Base-by-base conservation (phyloP, 2,113 vertebrate species). In the Ailuropoda melanoleuca region DNA sequence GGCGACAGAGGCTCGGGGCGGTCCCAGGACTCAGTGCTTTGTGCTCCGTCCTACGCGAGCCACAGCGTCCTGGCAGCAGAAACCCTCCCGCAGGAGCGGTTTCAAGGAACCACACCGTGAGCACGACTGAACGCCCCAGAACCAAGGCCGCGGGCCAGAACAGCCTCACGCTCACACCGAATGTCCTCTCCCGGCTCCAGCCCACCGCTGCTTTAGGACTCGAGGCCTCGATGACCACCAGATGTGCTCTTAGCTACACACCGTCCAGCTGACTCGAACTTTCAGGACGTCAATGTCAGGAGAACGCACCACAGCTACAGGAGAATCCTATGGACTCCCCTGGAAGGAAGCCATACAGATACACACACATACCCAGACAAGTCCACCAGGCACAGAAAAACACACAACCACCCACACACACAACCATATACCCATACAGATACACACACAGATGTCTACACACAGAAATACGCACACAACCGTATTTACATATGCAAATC, bases 1-100 rank as follows among this genome's bases (percentile, higher is more conserved):
- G n/a, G 3, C 4, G 0, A 7, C 1, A 17, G 4, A 17, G 13
- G 39, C 4, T 12, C 0, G 18, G 9, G 31, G 34, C 23, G 2
- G n/a, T 3, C 34, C 8, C 1, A 1, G 82, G n/a, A 3, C 43
- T 26, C 13, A 26, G 17, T 1, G 48, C 46, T 60, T 3, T 13
- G 48, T 31, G 56, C 3, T 56, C 50, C 58, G 50, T 46, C 43
- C 43, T 18, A 50, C 3, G 8, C 0, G 3, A 93, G 64, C 43
- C 46, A 24, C 0, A 17, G 70, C 4, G 43, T 23, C 39, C 55
- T 53, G 5, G 37, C 46, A 2, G 1, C 26, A 8, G 37, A 26
- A 18, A 70, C 13, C 46, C 8, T 23, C 8, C 10, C 34, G 43
- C 56, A 90, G 58, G 8, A 23, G 23, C 0, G 13, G 43, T 11